Percentiles rank a stretch among this genome's conserved stretches.
Conservation (phyloP, 2,113 vertebrate species). For the Cairina moschata region DNA sequence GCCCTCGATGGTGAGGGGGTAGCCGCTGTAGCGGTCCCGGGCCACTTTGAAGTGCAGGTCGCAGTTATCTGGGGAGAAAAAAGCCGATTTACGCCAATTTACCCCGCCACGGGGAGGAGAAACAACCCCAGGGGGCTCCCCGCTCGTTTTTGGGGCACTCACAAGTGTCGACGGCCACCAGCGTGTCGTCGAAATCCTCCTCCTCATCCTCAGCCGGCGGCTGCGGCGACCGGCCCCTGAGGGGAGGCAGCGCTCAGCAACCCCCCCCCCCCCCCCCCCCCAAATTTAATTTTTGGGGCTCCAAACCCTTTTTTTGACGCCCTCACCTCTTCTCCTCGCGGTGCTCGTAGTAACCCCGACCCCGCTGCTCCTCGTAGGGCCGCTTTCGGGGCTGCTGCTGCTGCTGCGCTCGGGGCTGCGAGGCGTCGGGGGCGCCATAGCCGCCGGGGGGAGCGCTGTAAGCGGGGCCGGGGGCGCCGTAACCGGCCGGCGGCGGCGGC, state of each 20-base stretch:
- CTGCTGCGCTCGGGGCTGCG: slow-evolving; percentile 30
- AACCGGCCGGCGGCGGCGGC: neutral
- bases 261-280: no score
- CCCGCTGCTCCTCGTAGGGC: slow-evolving; percentile 80
- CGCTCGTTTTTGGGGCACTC: slow-evolving; percentile 29
- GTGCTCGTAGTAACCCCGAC: slow-evolving; percentile 85
- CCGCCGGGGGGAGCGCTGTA: neutral
- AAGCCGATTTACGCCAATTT: no score
- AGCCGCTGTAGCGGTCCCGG: slow-evolving; percentile 88
- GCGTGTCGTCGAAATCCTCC: slow-evolving; percentile 86
- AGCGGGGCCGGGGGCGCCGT: neutral
- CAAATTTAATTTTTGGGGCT: no score
- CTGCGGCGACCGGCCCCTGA: slow-evolving; percentile 87
- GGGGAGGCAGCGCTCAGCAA: neutral
- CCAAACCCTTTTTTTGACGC: no score
- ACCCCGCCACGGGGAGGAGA: no score
- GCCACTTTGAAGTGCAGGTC: slow-evolving; percentile 94
- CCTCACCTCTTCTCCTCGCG: slow-evolving; percentile 86
- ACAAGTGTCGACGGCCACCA: slow-evolving; percentile 91
- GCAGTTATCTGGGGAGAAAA: slow-evolving; percentile 83
- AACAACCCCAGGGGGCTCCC: neutral
- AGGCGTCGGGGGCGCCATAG: slow-evolving; percentile 42
- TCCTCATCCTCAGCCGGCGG: slow-evolving; percentile 91
- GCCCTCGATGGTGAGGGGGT: slow-evolving; percentile 89
- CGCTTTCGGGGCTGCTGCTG: slow-evolving; percentile 81